phyloP scores from a whole-genome alignment of 2,888 invertebrate species.

The Dicroscelio sp. region DNA sequence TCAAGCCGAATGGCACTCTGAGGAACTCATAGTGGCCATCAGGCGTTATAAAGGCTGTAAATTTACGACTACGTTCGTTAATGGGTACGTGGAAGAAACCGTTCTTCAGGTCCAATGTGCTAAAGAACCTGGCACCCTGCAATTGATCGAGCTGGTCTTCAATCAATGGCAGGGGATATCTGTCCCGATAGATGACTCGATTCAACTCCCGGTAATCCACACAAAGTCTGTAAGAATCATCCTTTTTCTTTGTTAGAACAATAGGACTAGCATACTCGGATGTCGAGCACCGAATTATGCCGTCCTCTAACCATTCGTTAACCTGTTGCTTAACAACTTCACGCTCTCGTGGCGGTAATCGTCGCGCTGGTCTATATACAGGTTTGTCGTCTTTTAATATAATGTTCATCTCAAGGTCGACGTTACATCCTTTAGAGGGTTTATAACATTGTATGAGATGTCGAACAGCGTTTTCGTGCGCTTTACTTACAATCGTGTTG shows the following conservation, averaged over 20 bases:
- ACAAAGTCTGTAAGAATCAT: neutral
- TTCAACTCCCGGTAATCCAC: neutral
- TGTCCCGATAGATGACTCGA: neutral
- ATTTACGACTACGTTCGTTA: neutral
- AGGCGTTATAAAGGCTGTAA: neutral
- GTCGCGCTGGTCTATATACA: neutral
- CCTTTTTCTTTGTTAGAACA: neutral
- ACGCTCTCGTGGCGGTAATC: neutral
- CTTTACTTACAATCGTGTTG: neutral
- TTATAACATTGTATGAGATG: neutral
- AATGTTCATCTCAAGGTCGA: neutral
- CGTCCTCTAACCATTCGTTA: neutral
- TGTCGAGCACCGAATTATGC: neutral
- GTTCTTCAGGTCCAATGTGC: neutral
- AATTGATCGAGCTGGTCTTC: neutral
- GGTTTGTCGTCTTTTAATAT: neutral
- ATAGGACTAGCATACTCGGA: conserved; percentile 4
- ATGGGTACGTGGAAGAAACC: neutral
- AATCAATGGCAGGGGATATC: neutral
- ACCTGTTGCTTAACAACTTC: neutral
- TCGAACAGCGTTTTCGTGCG: neutral
- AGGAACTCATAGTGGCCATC: neutral
- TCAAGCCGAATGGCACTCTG: neutral
- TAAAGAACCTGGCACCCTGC: neutral
- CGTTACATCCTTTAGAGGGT: neutral